phyloP scores from a whole-genome alignment of 2,797 vertebrate genomes.

The Lithobates sylvaticus region DNA sequence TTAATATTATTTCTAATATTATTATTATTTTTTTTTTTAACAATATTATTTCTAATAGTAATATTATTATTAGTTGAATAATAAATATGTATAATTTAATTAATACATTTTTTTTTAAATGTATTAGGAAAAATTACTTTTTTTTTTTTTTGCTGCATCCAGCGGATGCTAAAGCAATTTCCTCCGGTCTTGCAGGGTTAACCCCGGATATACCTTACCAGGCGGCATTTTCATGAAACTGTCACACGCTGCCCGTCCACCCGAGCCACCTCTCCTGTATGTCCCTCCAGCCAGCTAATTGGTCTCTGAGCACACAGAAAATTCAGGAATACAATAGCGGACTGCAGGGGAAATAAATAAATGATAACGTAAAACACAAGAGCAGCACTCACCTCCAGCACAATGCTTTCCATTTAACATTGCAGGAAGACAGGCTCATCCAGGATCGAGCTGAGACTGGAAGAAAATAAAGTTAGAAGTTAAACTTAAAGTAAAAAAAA shows the following conservation, averaged over 20 bases:
- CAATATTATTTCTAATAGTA: too few relatives aligned
- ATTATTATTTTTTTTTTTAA: too few relatives aligned
- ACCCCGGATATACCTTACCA: not conserved
- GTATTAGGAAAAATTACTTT: too few relatives aligned
- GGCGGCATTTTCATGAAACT: conserved; percentile 3
- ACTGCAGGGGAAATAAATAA: conserved; percentile 61
- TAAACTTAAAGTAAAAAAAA: too few relatives aligned
- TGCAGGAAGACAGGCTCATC: not conserved
- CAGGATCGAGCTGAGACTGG: too few relatives aligned
- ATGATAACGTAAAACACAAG: conserved; percentile 46
- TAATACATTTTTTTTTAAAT: too few relatives aligned
- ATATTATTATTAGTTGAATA: too few relatives aligned
- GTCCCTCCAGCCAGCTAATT: conserved; percentile 46
- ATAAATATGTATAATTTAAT: too few relatives aligned
- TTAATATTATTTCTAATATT: too few relatives aligned
- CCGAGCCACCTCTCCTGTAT: not conserved
- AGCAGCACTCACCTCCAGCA: conserved; percentile 49
- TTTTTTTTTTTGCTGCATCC: too few relatives aligned
- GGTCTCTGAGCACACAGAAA: conserved; percentile 54
- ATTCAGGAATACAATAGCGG: conserved; percentile 40
- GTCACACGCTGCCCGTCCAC: conserved; percentile 6
- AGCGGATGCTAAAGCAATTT: too few relatives aligned
- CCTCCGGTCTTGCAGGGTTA: conserved; percentile 5
- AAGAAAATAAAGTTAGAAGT: too few relatives aligned
- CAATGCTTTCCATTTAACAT: conserved; percentile 35